phyloP scores from a whole-genome alignment of 2,888 invertebrate species.

The Bellardia pandia region DNA sequence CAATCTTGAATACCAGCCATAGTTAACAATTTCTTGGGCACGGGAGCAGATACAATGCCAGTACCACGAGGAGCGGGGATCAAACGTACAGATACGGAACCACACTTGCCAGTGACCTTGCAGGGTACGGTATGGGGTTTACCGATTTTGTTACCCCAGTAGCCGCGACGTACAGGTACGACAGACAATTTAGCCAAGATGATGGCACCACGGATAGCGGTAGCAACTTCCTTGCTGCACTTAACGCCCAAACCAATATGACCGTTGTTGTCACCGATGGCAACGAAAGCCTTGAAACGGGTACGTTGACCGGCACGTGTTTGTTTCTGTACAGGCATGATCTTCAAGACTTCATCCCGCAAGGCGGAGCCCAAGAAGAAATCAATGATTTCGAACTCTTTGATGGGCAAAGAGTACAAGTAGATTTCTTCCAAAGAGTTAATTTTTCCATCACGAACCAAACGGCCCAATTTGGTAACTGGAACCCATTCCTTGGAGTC shows the following conservation, averaged over 20 bases:
- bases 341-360: constrained; percentile 99
- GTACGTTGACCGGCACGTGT: constrained; percentile 99
- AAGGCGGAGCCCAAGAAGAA: constrained; percentile 96
- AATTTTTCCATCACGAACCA: constrained; percentile 98
- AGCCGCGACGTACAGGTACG: constrained; percentile 98
- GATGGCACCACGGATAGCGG: constrained; percentile 99
- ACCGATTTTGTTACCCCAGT: constrained; percentile 99
- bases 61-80: constrained; percentile 99
- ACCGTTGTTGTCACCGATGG: constrained; percentile 99
- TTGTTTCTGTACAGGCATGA: constrained; percentile 99
- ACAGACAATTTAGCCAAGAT: constrained; percentile 99
- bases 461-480: constrained; percentile 98
- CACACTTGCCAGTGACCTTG: constrained; percentile 99
- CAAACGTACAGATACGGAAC: constrained; percentile 98
- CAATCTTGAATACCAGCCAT: constrained; percentile 99
- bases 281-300: constrained; percentile 97
- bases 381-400: constrained; percentile 99
- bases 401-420: constrained; percentile 98
- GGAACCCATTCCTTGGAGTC: constrained; percentile 99
- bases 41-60: constrained; percentile 99
- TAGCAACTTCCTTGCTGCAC: constrained; percentile 99
- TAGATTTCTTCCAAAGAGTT: constrained; percentile 98
- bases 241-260: constrained; percentile 99
- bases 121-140: constrained; percentile 99
- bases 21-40: constrained; percentile 98